Base-by-base conservation (phyloP, 64 coral and sea anemone species). In the Stichodactyla mertensii region DNA sequence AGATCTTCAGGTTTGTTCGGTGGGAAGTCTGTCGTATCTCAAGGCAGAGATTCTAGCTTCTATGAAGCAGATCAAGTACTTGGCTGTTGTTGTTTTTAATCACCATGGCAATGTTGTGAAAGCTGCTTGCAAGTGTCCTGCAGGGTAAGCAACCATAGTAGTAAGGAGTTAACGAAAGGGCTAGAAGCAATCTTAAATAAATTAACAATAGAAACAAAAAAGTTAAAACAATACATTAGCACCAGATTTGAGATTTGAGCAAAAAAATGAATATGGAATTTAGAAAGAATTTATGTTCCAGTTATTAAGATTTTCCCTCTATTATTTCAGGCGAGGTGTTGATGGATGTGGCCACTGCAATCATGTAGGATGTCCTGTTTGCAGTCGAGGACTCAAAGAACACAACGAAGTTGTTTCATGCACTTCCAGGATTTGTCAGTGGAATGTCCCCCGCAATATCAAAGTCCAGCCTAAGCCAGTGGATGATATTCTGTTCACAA, bases 81-180 rank as follows among this genome's bases (percentile, higher is more conserved):
- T 22, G 56, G 54, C 64, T 62, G 45, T 86, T 69, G 54, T 77
- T 61, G 70, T 86, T 18, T 45, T 69, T 6, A 71, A 71, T 62
- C 45, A n/a, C 28, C 67, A 60, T 79, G 71, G 71, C 26, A 77
- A 79, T 59, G 27, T 87, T 3, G 6, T 87, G 9, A 87, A 87
- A 31, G 86, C 86, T 77, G 86, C 86, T 54, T 87, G 86, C 86
- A 71, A 87, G 86, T 87, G 86, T 87, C 86, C 86, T 78, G 86
- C 86, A 87, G 86, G 86, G 86, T 87, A 87, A 87, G 86, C 55
- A 57, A 57, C 55, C 55, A 57, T 57, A 57, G 55, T 57, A 71
- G 8, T 71, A 71, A 71, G 67, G 24, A 71, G 6, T 71, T 71
- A n/a, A n/a, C 4, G 24, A 31, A 1, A 31, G 28, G 28, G 28